Base-by-base conservation (phyloP, 2,113 vertebrate genomes). In the Casuarius casuarius region DNA sequence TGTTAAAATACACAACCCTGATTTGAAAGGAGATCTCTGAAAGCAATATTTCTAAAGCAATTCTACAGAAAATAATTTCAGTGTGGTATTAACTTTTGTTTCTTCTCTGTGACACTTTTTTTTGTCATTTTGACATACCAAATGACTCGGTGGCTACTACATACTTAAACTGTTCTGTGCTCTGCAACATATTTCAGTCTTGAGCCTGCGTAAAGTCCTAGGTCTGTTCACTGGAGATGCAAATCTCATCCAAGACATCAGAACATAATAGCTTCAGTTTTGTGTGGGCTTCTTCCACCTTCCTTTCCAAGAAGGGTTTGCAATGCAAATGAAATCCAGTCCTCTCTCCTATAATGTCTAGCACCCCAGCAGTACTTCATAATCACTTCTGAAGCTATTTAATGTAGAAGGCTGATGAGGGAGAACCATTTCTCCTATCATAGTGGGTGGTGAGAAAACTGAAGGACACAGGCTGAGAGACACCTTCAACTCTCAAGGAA, bases 301-400 rank as follows among this genome's bases (percentile, higher is more conserved):
- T 58, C 28, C 21, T 66, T 54, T 82, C 44, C 33, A 59, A 70
- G 21, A 56, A 56, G 8, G 1, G 2, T 58, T 49, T 77, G 49
- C 87, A 71, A 74, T 1, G 0, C 14, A 84, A 48, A 61, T 44
- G 25, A 31, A 86, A 61, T 31, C 8, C 17, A 33, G 2, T 15
- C 16, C 68, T 77, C 28, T 52, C 16, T 42, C 33, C 40, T 33
- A 25, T 15, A 18, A 18, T 0, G 0, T 52, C 73, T 25, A 56
- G 8, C 26, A 33, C 20, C 25, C 5, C 28, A 80, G 63, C 13
- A 65, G 49, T 48, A 33, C 29, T 86, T 65, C 59, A 51, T 46
- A 66, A 66, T 20, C 0, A 1, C 23, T 89, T 84, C 74, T 15
- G 68, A 49, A 54, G 9, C 17, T 70, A 17, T 38, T 66, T 49